phyloP scores from a whole-genome alignment of 1,140 invertebrate genomes.

The Eumaeus atala region DNA sequence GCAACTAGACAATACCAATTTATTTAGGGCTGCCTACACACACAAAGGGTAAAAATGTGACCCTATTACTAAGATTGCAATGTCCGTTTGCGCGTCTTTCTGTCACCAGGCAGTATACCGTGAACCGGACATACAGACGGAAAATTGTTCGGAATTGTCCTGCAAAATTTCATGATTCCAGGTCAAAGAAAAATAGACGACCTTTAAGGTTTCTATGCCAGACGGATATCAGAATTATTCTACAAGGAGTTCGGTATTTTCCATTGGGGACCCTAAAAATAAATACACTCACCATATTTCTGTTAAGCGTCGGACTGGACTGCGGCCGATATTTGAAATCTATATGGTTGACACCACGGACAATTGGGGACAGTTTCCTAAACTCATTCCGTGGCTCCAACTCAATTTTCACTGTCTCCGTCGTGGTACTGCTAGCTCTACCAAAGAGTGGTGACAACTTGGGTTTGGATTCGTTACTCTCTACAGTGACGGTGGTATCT shows the following conservation, averaged over 20 bases:
- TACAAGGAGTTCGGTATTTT: too few species aligned
- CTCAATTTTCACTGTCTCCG: conserved; percentile 47
- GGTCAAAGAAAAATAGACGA: too few species aligned
- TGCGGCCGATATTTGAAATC: conserved; percentile 58
- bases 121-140: too few species aligned
- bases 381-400: conserved; percentile 51
- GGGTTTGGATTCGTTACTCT: conserved; percentile 48
- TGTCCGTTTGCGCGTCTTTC: too few species aligned
- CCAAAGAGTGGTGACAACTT: conserved; percentile 60
- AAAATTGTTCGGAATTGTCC: too few species aligned
- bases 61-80: too few species aligned
- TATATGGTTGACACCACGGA: conserved; percentile 40
- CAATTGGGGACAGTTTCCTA: conserved; percentile 55
- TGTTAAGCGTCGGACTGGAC: conserved; percentile 50
- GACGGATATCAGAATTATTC: too few species aligned
- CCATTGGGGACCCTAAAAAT: background rate
- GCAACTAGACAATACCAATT: background rate
- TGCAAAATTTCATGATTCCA: too few species aligned
- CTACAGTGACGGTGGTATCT: conserved; percentile 56
- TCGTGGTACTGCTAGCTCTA: conserved; percentile 32
- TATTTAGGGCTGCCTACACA: too few species aligned
- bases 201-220: too few species aligned
- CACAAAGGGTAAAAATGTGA: too few species aligned
- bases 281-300: conserved; percentile 37
- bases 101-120: too few species aligned